A percentile compares a stretch with the other conserved stretches of the same genome.
Conservation (phyloP, 2,797 vertebrate species). For the Scleropages formosus region DNA sequence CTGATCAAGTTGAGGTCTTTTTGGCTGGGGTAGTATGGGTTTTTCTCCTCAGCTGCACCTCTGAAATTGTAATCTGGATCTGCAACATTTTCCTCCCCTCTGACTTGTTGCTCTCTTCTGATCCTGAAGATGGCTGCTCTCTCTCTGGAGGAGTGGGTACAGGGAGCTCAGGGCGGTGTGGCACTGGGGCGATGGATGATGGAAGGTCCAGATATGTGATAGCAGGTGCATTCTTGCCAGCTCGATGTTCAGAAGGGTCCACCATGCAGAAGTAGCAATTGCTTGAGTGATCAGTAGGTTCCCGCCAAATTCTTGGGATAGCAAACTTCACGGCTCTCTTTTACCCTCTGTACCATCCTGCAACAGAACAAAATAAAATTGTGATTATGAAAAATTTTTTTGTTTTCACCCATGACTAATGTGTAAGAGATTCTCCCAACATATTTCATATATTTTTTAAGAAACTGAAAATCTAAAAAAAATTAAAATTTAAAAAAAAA, state of each 20-base stretch:
- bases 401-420: slow-evolving; percentile 10
- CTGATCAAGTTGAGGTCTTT: neutral
- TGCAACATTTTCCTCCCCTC: slow-evolving; percentile 12
- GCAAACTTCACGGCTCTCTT: slow-evolving; percentile 17
- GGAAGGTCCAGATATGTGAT: slow-evolving; percentile 17
- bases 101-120: no score
- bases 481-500: slow-evolving; percentile 1
- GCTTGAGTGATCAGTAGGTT: slow-evolving; percentile 15
- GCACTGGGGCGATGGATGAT: slow-evolving; percentile 7
- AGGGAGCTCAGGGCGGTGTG: slow-evolving; percentile 13
- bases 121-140: slow-evolving; percentile 10
- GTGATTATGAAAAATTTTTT: slow-evolving; percentile 2
- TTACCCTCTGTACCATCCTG: slow-evolving; percentile 19
- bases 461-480: slow-evolving; percentile 11
- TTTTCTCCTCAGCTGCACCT: slow-evolving; percentile 18
- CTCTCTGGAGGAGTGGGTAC: slow-evolving; percentile 10
- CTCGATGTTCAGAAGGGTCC: slow-evolving; percentile 20
- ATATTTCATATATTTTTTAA: slow-evolving; percentile 1
- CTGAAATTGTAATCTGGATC: neutral
- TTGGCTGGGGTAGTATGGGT: slow-evolving; percentile 7
- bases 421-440: slow-evolving; percentile 6
- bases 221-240: slow-evolving; percentile 19
- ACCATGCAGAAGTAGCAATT: slow-evolving; percentile 23
- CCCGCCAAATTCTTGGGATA: slow-evolving; percentile 11
- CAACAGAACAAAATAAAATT: slow-evolving; percentile 5